Base-by-base conservation (phyloP, 2,888 invertebrate species). In the Gonocerus acuteangulatus region DNA sequence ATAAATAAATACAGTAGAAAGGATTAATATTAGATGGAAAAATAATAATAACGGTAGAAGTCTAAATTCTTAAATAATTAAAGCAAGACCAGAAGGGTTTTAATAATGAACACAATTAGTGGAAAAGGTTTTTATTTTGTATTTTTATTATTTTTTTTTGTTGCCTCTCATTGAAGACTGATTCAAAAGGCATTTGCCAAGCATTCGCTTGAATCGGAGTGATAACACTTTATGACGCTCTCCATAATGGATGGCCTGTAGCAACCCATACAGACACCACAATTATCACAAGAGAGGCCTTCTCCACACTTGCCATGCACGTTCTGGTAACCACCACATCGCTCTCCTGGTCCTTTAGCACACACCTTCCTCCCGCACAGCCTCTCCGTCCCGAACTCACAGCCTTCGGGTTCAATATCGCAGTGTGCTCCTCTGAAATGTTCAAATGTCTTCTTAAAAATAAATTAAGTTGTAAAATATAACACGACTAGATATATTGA, bases 271-370 rank as follows among this genome's bases (percentile, higher is more conserved):
- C 54, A 54, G 16, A 13, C 9, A 18, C 23, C 19, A 32, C n/a
- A 45, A 3, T 23, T 27, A 22, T 13, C 9, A 15, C 27, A 57
- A 21, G 18, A 15, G 18, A 57, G 32, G 27, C 47, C 48, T 23
- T 22, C 13, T 18, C 49, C 49, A 27, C 49, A 49, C 32, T 49
- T 49, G 16, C n/a, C 16, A 3, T 13, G 3, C 6, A 42, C 4
- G 42, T 42, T 13, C 27, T 27, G 27, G 27, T 27, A 27, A 6
- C 27, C 27, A 27, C 27, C 27, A 18, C 11, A 48, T 27, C 13
- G 23, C 32, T 48, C 48, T 48, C 48, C 48, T n/a, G 48, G 48
- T 1, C 48, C 48, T 22, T 48, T 48, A 16, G 1, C 32, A 48
- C 48, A 48, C 2, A 27, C 48, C 16, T 2, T 27, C 32, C 27